Conservation (phyloP, 2,797 vertebrate species). For the Lycodopsis pacificus region DNA sequence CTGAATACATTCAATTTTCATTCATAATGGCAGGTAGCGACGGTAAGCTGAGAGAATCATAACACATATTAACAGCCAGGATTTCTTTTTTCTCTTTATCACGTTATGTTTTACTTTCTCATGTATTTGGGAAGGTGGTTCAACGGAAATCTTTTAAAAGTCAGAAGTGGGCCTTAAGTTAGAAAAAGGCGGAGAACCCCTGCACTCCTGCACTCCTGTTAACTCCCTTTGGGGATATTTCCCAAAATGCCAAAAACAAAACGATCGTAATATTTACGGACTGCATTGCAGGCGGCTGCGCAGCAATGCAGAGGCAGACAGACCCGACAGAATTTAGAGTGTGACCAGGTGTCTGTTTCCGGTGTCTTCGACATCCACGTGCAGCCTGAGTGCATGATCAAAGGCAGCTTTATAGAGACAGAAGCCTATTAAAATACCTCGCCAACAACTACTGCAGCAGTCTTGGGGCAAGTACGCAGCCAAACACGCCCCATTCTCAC, state of each 20-base stretch:
- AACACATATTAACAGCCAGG: no score
- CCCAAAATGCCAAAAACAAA: constrained; percentile 13
- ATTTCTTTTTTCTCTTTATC: no score
- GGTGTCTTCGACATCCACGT: constrained; percentile 57
- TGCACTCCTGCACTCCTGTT: not conserved
- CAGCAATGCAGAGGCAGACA: constrained; percentile 27
- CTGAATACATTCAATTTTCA: not conserved
- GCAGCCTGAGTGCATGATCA: constrained; percentile 77
- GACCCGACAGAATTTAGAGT: constrained; percentile 55
- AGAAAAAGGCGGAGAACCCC: not conserved
- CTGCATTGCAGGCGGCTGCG: constrained; percentile 4
- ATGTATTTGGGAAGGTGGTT: no score
- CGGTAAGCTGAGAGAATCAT: not conserved
- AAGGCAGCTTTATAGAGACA: constrained; percentile 80
- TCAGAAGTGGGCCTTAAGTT: not conserved
- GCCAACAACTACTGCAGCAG: constrained; percentile 75
- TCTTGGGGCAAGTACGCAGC: constrained; percentile 62
- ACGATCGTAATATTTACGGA: constrained; percentile 13
- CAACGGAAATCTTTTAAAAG: no score
- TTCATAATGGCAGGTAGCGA: constrained; percentile 1
- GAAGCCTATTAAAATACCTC: constrained; percentile 83
- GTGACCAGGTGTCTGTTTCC: constrained; percentile 79
- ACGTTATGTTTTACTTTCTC: no score
- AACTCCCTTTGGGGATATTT: not conserved
- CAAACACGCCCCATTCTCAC: constrained; percentile 58